Evolutionary conservation across 1,140 invertebrate species (phyloP).

Genomic region (Phocides pigmalion): DNA sequence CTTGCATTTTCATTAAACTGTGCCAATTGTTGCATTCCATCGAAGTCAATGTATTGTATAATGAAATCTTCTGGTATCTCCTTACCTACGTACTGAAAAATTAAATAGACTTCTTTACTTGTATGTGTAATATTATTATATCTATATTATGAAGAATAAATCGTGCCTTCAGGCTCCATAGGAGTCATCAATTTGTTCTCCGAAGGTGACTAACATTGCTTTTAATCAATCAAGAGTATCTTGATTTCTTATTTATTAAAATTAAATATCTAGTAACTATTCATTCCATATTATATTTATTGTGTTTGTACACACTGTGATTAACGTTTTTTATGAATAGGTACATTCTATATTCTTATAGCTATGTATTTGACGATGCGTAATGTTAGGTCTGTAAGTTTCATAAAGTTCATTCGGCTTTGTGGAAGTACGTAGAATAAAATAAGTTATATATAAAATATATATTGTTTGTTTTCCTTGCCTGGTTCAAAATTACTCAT

Average conservation of each 20-base stretch:
- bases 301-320: constrained; percentile 70
- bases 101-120: background rate
- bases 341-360: constrained; percentile 57
- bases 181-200: constrained; percentile 51
- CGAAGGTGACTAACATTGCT: constrained; percentile 57
- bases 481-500: background rate
- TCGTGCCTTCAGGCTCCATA: constrained; percentile 71
- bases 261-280: constrained; percentile 52
- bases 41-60: background rate
- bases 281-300: constrained; percentile 74
- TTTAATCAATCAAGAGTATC: constrained; percentile 7
- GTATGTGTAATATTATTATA: constrained; percentile 37
- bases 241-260: constrained; percentile 59
- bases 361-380: constrained; percentile 56
- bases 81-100: too few species aligned
- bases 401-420: constrained; percentile 57
- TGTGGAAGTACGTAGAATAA: constrained; percentile 78
- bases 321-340: constrained; percentile 69
- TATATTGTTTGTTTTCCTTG: constrained; percentile 26
- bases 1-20: constrained; percentile 19
- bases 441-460: constrained; percentile 54
- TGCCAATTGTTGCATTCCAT: constrained; percentile 49
- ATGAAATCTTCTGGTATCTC: too few species aligned
- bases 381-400: constrained; percentile 65
- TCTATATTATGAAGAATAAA: constrained; percentile 36